These are phyloP conservation scores for Aphis craccivora DNA, from an alignment of 1,140 invertebrate species.

Conservation along the genomic window DNA sequence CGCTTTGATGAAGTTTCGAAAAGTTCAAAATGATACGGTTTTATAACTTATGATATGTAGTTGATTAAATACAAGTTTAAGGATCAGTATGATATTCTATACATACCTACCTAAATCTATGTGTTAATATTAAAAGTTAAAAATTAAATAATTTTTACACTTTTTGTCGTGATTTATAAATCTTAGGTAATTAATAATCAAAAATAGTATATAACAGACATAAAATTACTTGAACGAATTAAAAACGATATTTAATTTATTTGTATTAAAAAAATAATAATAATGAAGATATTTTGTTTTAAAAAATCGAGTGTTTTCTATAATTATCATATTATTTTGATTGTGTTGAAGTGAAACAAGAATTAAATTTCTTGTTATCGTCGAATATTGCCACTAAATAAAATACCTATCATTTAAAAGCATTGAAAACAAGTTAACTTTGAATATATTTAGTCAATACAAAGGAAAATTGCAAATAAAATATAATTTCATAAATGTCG, in stretches of 20 bases:
- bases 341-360: too few relatives aligned
- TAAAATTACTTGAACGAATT: too few relatives aligned
- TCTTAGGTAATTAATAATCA: too few relatives aligned
- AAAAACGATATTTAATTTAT: too few relatives aligned
- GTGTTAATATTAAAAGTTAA: not conserved
- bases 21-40: conserved; percentile 10
- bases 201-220: too few relatives aligned
- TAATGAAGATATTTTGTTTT: not conserved
- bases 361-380: not conserved
- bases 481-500: not conserved
- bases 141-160: not conserved
- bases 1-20: not conserved
- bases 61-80: not conserved
- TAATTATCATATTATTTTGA: not conserved
- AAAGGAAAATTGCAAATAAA: not conserved
- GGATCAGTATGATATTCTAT: not conserved
- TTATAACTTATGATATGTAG: not conserved
- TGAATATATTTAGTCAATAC: not conserved
- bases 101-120: not conserved
- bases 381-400: not conserved
- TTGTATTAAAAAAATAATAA: too few relatives aligned
- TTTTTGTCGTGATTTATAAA: not conserved
- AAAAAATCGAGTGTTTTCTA: not conserved
- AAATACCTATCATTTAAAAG: not conserved
- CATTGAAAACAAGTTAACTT: not conserved